Evolutionary conservation across 2,888 invertebrate genomes (phyloP), one percentile per base, ranked within the genome.

Genomic region (Trimorus sp.): DNA sequence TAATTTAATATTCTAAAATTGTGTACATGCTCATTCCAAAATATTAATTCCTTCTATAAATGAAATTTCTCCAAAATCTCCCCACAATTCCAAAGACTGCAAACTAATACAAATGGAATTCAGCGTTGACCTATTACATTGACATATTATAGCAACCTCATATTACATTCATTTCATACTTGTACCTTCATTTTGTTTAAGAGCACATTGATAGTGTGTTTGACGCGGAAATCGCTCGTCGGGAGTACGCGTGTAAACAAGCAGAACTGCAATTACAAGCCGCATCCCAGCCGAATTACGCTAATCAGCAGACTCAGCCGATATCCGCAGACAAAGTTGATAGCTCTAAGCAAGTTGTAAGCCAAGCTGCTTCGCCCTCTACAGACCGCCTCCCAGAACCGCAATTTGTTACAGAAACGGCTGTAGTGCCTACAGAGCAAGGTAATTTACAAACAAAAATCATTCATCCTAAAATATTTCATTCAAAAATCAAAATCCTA

Each of bases 221-320:
- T 68, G 87, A 89, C 42, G 86, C 84, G 59, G 88, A 89, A 84
- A 83, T 88, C 54, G 85, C 85, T 7, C 75, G 84, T 37, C 91
- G 92, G 53, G 93, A 93, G 8, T 91, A 93, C 82, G 94, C 94
- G 87, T 92, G 94, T 0, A 93, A 93, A 84, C 92, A 93, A 84
- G 94, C 94, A n/a, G 93, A 89, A 65, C 56, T 84, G 36, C 82
- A 85, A 71, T 78, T 82, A 4, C 85, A 86, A 58, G 49, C 83
- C 14, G 76, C 79, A 9, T 48, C 51, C 14, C 58, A 77, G 38
- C 69, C 83, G 40, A 74, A 58, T n/a, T 62, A 65, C 54, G 16
- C 45, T 16, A 84, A 84, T 77, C 65, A 49, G 15, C 63, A 40
- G 71, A 58, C 79, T 71, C 37, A 48, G 42, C 7, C 37, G 15